Evolutionary conservation across 2,797 vertebrate species (phyloP).

Genomic region (Lagorchestes hirsutus): DNA sequence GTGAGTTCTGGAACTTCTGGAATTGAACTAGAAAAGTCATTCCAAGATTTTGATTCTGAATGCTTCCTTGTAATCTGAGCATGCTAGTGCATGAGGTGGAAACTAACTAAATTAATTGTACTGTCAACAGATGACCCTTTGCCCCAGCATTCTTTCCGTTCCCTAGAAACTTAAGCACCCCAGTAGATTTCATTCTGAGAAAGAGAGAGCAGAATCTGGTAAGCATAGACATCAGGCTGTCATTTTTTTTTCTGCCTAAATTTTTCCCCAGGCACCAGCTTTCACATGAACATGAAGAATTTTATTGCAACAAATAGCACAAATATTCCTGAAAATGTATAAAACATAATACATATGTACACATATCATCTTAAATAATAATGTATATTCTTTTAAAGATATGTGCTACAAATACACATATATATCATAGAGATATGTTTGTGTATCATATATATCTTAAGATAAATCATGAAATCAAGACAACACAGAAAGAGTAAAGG

Average conservation of each 20-base stretch:
- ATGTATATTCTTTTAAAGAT: not conserved
- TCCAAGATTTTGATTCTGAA: not conserved
- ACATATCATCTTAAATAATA: not conserved
- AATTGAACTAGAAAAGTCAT: not conserved
- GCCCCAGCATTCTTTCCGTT: not conserved
- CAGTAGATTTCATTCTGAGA: not conserved
- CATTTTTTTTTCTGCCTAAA: not conserved
- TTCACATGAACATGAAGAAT: constrained; percentile 28
- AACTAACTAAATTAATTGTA: rapidly evolving
- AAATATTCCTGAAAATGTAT: constrained; percentile 3
- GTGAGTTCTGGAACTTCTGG: not conserved
- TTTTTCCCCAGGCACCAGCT: not conserved
- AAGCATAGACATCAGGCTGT: not conserved
- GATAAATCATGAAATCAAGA: constrained; percentile 46
- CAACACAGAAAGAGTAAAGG: constrained; percentile 15
- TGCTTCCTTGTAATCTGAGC: not conserved
- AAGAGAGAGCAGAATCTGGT: constrained; percentile 7
- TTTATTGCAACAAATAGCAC: constrained; percentile 36
- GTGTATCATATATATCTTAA: not conserved
- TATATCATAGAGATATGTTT: not conserved
- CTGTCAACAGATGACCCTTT: not conserved
- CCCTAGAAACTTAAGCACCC: not conserved
- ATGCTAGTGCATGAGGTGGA: not conserved
- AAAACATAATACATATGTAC: not conserved
- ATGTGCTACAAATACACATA: not conserved